Evolutionary conservation across 2,888 invertebrate genomes (phyloP).

Genomic region (Agapostemon virescens): DNA sequence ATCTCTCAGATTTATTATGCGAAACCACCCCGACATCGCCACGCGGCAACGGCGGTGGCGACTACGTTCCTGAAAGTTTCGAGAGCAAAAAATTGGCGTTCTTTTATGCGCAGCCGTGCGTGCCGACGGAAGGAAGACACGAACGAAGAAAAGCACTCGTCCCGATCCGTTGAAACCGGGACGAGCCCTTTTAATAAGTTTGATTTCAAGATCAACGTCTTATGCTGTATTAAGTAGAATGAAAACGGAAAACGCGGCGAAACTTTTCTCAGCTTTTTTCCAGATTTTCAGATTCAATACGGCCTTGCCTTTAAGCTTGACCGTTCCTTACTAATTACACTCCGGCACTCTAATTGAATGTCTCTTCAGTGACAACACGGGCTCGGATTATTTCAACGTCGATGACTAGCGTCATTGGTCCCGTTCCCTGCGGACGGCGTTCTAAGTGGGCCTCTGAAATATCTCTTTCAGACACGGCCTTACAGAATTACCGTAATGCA

Average conservation of each 20-base stretch:
- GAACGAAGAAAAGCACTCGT: conserved; percentile 52
- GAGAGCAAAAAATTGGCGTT: conserved; percentile 67
- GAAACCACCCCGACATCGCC: conserved; percentile 64
- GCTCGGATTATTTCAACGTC: background rate
- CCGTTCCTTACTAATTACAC: conserved; percentile 49
- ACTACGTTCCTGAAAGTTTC: conserved; percentile 64
- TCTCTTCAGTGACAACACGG: conserved; percentile 10
- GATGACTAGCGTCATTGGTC: background rate
- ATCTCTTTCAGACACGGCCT: background rate
- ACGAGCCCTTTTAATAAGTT: conserved; percentile 63
- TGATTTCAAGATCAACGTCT: conserved; percentile 58
- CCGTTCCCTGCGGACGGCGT: background rate
- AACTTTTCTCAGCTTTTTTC: conserved; percentile 43
- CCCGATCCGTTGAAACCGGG: conserved; percentile 56
- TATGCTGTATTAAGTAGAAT: conserved; percentile 58
- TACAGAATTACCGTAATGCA: background rate
- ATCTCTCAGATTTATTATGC: conserved; percentile 78
- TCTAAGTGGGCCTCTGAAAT: background rate
- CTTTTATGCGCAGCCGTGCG: conserved; percentile 65
- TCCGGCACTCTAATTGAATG: conserved; percentile 46
- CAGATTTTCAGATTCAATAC: conserved; percentile 48
- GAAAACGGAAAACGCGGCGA: conserved; percentile 50
- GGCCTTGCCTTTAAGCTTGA: conserved; percentile 49
- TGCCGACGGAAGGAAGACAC: conserved; percentile 50
- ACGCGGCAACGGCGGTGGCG: conserved; percentile 62